A percentile compares a stretch with the other conserved stretches of the same genome.
Evolutionary conservation across 37 sponge, comb jelly and placozoan species (phyloP).

Genomic region (Agelas oroides): DNA sequence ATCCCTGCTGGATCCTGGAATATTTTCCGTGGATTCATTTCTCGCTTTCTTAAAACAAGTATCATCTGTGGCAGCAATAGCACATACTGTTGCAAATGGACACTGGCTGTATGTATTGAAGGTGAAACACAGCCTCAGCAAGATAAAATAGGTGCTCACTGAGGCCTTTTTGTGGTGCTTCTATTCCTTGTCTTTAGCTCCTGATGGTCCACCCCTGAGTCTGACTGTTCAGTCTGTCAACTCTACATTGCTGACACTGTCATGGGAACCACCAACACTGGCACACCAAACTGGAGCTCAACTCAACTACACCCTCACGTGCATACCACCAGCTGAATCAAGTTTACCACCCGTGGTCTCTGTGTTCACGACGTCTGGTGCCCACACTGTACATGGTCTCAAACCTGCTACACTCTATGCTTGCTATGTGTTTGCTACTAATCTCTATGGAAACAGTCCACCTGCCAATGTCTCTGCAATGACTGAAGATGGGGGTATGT

Average conservation of each 20-base stretch:
- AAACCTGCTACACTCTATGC: background rate
- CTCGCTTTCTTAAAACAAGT: too few relatives aligned
- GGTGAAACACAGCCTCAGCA: too few relatives aligned
- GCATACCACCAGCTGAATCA: background rate
- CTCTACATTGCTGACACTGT: background rate
- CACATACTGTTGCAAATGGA: too few relatives aligned
- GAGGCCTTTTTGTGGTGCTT: too few relatives aligned
- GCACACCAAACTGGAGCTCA: slow-evolving; percentile 19
- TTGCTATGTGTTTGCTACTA: slow-evolving; percentile 19
- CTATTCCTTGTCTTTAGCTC: background rate
- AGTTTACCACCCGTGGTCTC: background rate
- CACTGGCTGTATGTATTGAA: too few relatives aligned
- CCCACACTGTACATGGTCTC: too few relatives aligned
- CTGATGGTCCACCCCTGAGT: slow-evolving; percentile 23
- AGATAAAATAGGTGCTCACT: too few relatives aligned
- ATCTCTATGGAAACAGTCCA: slow-evolving; percentile 30
- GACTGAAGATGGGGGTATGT: slow-evolving; percentile 16
- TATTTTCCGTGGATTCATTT: too few relatives aligned
- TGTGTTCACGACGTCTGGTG: too few relatives aligned
- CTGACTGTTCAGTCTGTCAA: background rate
- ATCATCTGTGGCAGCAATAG: too few relatives aligned
- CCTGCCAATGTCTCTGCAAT: slow-evolving; percentile 14
- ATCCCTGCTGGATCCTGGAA: too few relatives aligned
- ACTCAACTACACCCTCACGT: slow-evolving; percentile 19
- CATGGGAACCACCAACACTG: slow-evolving; percentile 26